These are phyloP conservation scores for Cynaeus angustus DNA, from an alignment of 2,888 invertebrate species.

Conservation along the genomic window DNA sequence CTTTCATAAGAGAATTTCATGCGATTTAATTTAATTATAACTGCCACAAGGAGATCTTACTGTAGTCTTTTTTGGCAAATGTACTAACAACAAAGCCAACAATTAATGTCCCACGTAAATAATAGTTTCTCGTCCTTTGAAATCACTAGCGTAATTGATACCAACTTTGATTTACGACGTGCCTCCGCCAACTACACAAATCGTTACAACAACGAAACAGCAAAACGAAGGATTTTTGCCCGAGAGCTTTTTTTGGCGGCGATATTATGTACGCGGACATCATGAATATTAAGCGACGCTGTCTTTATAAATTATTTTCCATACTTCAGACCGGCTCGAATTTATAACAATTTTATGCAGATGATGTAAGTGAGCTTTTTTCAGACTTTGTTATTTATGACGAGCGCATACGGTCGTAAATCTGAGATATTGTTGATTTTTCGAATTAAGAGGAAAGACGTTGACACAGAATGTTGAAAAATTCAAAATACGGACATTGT, in stretches of 20 bases:
- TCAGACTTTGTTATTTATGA: background rate
- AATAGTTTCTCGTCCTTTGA: constrained; percentile 13
- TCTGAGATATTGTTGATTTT: background rate
- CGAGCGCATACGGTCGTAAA: constrained; percentile 8
- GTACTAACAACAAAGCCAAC: background rate
- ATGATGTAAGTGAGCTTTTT: constrained; percentile 7
- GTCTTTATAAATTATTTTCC: constrained; percentile 30
- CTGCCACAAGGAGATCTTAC: background rate
- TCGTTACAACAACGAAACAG: background rate
- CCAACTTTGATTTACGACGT: constrained; percentile 5
- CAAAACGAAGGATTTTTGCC: no score
- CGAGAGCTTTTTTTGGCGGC: no score
- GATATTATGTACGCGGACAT: constrained; percentile 10
- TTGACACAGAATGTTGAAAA: no score
- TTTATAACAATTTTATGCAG: constrained; percentile 31
- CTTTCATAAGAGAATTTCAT: no score
- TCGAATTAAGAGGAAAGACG: no score
- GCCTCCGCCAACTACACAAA: background rate
- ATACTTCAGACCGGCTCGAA: constrained; percentile 17
- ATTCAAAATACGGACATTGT: no score
- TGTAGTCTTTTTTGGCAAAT: background rate
- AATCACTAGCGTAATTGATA: constrained; percentile 6
- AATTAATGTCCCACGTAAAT: constrained; percentile 4
- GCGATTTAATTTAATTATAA: no score
- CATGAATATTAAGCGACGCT: constrained; percentile 24